Conservation (phyloP, 2,113 vertebrate species). For the Addax nasomaculatus region DNA sequence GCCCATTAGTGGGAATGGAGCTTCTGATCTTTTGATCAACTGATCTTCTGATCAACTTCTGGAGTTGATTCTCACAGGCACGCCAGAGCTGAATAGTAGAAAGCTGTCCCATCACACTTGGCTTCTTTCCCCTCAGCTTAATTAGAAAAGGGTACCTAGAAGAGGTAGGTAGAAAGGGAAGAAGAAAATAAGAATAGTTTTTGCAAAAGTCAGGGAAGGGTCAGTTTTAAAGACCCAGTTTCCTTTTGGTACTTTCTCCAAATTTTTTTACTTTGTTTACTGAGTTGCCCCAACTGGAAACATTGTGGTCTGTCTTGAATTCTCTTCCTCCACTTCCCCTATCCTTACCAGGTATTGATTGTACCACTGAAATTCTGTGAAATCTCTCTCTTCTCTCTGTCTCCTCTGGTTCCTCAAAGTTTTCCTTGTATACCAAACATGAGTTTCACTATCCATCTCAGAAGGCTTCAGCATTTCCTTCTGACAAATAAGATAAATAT, state of each 20-base stretch:
- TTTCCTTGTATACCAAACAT: not conserved
- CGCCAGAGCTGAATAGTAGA: not conserved
- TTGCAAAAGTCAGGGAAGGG: not conserved
- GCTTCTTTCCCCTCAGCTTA: not conserved
- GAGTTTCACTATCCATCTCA: not conserved
- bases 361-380: not conserved
- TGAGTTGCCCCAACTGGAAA: not conserved
- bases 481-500: not conserved
- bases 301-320: not conserved
- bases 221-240: not conserved
- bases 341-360: not conserved
- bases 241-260: not conserved
- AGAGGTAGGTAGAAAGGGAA: not conserved
- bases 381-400: not conserved
- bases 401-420: not conserved
- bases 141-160: not conserved
- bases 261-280: not conserved
- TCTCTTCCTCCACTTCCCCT: not conserved
- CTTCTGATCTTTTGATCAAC: not conserved
- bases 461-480: not conserved
- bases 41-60: not conserved
- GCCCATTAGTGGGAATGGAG: not conserved
- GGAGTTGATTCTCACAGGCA: not conserved
- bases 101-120: not conserved
- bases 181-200: not conserved